Evolutionary conservation across 2,113 vertebrate species (phyloP).

Genomic region (Siphamia tubifer): DNA sequence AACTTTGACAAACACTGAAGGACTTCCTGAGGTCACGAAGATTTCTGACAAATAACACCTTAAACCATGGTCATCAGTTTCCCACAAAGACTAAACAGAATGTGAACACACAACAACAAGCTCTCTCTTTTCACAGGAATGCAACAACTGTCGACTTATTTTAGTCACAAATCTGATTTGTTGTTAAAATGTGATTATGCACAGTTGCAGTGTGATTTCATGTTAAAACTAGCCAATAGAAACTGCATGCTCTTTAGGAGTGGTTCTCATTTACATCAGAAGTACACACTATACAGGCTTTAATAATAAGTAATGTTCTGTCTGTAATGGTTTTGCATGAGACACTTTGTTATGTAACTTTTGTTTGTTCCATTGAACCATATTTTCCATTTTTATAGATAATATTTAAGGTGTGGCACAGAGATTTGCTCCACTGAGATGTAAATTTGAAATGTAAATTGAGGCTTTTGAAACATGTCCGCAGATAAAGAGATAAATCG

Average conservation of each 20-base stretch:
- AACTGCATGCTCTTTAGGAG: not conserved
- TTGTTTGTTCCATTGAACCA: no score
- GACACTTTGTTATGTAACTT: no score
- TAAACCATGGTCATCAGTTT: not conserved
- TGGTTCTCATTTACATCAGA: no score
- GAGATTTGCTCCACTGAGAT: not conserved
- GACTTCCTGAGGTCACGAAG: no score
- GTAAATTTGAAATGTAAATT: not conserved
- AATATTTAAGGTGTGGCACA: not conserved
- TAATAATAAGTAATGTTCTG: not conserved
- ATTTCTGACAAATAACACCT: not conserved
- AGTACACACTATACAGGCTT: not conserved
- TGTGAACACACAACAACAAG: not conserved
- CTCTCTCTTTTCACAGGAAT: not conserved
- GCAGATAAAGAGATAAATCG: not conserved
- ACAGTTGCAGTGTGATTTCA: not conserved
- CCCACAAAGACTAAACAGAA: not conserved
- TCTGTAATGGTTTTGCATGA: no score
- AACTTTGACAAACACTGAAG: not conserved
- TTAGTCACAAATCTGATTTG: not conserved
- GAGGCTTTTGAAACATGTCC: not conserved
- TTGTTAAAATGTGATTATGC: not conserved
- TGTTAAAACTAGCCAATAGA: not conserved
- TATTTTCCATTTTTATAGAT: not conserved
- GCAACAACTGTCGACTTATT: not conserved